Conservation (phyloP, 2,797 vertebrate genomes). For the Phoebastria nigripes region DNA sequence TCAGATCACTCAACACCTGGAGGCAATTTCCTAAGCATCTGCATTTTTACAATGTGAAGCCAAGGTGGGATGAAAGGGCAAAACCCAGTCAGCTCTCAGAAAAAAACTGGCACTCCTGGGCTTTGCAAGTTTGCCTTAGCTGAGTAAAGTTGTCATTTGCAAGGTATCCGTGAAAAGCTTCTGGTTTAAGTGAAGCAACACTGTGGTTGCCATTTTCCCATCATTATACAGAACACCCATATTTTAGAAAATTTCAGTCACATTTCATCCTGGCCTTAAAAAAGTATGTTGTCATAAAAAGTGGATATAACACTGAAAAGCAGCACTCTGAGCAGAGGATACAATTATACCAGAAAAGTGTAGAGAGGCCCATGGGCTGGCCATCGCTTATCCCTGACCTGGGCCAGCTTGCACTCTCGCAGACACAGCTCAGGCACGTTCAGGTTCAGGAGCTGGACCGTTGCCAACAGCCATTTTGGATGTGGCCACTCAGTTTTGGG, state of each 20-base stretch:
- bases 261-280: background rate
- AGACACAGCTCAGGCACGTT: background rate
- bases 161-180: background rate
- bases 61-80: constrained; percentile 50
- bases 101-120: constrained; percentile 8
- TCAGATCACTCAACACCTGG: constrained; percentile 43
- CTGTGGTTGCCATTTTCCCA: background rate
- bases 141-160: background rate
- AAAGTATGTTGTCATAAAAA: background rate
- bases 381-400: background rate
- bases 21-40: constrained; percentile 62
- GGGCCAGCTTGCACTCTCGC: background rate
- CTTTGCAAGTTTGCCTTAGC: background rate
- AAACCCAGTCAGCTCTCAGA: background rate
- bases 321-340: background rate
- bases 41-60: constrained; percentile 54
- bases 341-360: background rate
- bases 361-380: background rate
- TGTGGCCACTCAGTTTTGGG: background rate
- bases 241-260: background rate
- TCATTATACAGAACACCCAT: background rate
- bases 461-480: background rate
- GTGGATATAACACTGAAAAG: background rate
- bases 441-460: background rate
- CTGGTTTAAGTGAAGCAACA: background rate